Evolutionary conservation across 1,140 invertebrate genomes (phyloP).

Genomic region (Drosophila teissieri): DNA sequence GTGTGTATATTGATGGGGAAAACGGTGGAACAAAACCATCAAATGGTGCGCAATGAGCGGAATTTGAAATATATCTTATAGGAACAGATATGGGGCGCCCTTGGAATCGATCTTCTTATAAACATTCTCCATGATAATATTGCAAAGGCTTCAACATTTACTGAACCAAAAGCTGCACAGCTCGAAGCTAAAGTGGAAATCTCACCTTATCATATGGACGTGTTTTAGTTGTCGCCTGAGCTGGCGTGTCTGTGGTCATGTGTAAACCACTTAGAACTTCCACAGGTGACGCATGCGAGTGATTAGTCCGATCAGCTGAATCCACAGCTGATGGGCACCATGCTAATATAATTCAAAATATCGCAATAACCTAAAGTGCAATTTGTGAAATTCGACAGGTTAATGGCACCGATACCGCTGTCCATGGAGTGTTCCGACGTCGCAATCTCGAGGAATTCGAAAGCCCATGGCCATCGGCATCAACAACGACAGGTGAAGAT

Average conservation of each 20-base stretch:
- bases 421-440: conserved; percentile 78
- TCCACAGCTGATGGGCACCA: conserved; percentile 49
- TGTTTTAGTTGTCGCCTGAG: conserved; percentile 11
- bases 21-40: background rate
- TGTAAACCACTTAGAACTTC: conserved; percentile 32
- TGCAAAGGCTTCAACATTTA: background rate
- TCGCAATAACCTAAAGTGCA: conserved; percentile 46
- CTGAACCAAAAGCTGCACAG: conserved; percentile 8
- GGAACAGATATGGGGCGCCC: background rate
- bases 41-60: background rate
- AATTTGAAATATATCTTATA: background rate
- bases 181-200: conserved; percentile 3
- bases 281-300: conserved; percentile 44
- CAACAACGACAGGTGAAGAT: conserved; percentile 55
- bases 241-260: conserved; percentile 50
- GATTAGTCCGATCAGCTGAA: conserved; percentile 45
- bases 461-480: conserved; percentile 59
- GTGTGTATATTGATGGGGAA: background rate
- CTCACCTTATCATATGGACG: conserved; percentile 38
- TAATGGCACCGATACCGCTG: conserved; percentile 70
- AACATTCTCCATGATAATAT: too few species aligned
- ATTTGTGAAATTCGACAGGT: conserved; percentile 49
- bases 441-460: conserved; percentile 76
- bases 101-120: too few species aligned
- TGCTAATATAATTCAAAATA: conserved; percentile 1